Conservation (phyloP, 1,140 invertebrate species). For the Aphidius ervi region DNA sequence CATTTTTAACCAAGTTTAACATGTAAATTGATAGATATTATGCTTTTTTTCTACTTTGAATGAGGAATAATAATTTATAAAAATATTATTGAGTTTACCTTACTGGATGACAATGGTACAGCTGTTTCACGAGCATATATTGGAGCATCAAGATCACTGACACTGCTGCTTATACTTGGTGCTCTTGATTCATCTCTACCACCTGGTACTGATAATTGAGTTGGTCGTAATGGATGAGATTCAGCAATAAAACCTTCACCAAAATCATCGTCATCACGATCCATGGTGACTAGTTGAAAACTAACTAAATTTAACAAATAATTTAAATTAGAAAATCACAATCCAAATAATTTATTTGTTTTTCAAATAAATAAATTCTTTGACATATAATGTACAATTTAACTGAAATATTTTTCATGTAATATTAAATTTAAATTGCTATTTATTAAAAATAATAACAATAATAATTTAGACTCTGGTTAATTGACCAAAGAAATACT, state of each 20-base stretch:
- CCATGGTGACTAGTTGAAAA: conserved; percentile 38
- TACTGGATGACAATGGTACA: conserved; percentile 39
- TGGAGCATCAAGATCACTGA: conserved; percentile 58
- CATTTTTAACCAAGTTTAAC: no score
- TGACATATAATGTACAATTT: no score
- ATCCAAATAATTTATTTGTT: no score
- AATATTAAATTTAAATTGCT: no score
- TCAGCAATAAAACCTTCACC: conserved; percentile 58
- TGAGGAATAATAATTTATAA: conserved; percentile 6
- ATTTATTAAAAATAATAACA: no score
- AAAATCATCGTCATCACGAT: conserved; percentile 55
- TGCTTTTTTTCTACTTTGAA: no score
- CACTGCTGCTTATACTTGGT: conserved; percentile 56
- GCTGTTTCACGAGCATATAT: conserved; percentile 55
- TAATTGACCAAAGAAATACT: conserved; percentile 26
- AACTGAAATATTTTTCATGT: no score
- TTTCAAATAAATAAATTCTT: no score
- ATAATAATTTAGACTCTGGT: no score
- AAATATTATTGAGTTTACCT: conserved; percentile 33
- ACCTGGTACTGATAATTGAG: conserved; percentile 51
- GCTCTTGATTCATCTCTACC: conserved; percentile 44
- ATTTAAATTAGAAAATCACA: neutral
- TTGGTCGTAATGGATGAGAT: conserved; percentile 55
- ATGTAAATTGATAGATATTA: no score
- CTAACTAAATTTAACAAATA: conserved; percentile 9